A percentile compares a stretch with the other conserved stretches of the same genome.
These are phyloP conservation scores for Sympetrum striolatum DNA, from an alignment of 2,888 invertebrate genomes.

Conservation along the genomic window DNA sequence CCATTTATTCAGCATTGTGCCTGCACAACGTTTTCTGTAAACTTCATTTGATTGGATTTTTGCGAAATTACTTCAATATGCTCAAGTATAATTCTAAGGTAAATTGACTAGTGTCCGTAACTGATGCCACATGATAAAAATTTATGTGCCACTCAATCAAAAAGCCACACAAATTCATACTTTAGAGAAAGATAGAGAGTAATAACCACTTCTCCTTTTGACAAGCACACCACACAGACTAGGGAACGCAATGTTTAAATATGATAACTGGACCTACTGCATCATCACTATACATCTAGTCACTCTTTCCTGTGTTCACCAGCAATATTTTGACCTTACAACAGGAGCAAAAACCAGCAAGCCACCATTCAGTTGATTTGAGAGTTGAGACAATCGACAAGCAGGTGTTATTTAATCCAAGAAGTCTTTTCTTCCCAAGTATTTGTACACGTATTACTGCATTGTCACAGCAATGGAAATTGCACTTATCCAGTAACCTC, in stretches of 20 bases:
- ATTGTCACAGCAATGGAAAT: not conserved
- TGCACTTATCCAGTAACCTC: slow-evolving; percentile 12
- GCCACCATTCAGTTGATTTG: slow-evolving; percentile 8
- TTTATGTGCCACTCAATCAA: slow-evolving; percentile 20
- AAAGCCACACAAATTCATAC: slow-evolving; percentile 36
- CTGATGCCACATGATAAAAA: slow-evolving; percentile 22
- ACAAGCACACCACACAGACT: slow-evolving; percentile 43
- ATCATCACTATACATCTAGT: not conserved
- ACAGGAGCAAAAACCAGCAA: not conserved
- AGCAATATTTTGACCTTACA: slow-evolving; percentile 7
- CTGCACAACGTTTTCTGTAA: slow-evolving; percentile 39
- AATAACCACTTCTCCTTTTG: slow-evolving; percentile 37
- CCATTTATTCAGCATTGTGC: slow-evolving; percentile 49
- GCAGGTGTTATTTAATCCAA: not conserved
- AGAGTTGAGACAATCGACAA: not conserved
- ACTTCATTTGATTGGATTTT: not conserved
- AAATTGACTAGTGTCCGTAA: slow-evolving; percentile 36
- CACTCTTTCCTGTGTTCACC: slow-evolving; percentile 42
- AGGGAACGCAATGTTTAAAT: slow-evolving; percentile 34
- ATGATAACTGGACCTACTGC: not conserved
- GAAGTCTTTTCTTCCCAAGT: not conserved
- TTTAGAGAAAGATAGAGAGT: not conserved
- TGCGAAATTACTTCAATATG: not conserved
- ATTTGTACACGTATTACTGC: slow-evolving; percentile 15
- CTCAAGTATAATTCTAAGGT: slow-evolving; percentile 1